Evolutionary conservation across 2,888 invertebrate species (phyloP).

Genomic region (Auanema sp.): DNA sequence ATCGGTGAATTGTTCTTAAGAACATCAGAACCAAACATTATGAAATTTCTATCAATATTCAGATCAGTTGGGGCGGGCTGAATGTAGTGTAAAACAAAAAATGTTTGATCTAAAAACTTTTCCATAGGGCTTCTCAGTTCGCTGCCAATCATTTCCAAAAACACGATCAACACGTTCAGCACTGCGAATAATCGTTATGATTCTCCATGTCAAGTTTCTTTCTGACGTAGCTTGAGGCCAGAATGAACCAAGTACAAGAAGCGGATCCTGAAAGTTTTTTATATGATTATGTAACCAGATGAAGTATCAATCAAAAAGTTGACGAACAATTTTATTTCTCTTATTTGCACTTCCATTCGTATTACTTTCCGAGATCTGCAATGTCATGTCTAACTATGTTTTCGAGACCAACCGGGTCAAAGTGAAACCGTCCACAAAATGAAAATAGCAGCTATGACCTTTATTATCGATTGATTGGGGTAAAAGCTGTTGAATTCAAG

Average conservation of each 20-base stretch:
- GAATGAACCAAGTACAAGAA: background rate
- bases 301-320: no score
- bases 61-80: slow-evolving; percentile 12
- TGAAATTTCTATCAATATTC: slow-evolving; percentile 6
- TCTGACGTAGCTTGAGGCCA: slow-evolving; percentile 16
- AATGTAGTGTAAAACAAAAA: background rate
- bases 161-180: slow-evolving; percentile 22
- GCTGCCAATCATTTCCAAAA: slow-evolving; percentile 18
- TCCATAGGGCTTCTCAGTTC: slow-evolving; percentile 17
- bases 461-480: no score
- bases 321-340: no score
- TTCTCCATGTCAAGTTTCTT: slow-evolving; percentile 3
- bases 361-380: no score
- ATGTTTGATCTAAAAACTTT: background rate
- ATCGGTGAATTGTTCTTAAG: slow-evolving; percentile 13
- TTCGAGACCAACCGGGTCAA: no score
- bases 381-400: no score
- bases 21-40: background rate
- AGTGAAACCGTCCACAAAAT: no score
- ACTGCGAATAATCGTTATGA: slow-evolving; percentile 20
- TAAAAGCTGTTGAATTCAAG: no score
- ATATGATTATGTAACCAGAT: no score
- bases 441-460: no score
- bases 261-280: no score
- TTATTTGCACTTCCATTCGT: no score